phyloP scores from a whole-genome alignment of 1,140 invertebrate species.

The Papilio aristodemus region DNA sequence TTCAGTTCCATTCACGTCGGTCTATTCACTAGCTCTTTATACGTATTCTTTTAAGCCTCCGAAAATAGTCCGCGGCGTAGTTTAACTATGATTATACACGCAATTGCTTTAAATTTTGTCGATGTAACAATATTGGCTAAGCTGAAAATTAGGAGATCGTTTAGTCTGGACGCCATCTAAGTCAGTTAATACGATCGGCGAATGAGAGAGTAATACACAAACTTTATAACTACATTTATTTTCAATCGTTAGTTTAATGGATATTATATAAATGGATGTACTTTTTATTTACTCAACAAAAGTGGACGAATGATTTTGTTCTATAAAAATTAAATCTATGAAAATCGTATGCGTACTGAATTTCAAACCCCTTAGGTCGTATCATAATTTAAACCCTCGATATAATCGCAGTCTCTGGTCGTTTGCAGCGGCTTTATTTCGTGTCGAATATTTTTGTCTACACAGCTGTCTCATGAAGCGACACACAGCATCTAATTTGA shows the following conservation, averaged over 20 bases:
- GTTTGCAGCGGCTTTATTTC: neutral
- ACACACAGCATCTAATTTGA: neutral
- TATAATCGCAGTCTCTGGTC: neutral
- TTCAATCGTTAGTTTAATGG: too few species aligned
- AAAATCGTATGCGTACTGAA: neutral
- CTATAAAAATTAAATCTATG: neutral
- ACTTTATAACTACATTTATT: too few species aligned
- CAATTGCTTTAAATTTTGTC: conserved; percentile 6
- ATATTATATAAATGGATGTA: too few species aligned
- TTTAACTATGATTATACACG: conserved; percentile 22
- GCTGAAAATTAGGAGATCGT: too few species aligned
- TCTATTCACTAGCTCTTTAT: conserved; percentile 32
- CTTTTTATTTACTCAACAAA: too few species aligned
- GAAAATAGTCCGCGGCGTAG: conserved; percentile 11
- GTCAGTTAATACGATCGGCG: too few species aligned
- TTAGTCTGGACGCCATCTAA: too few species aligned
- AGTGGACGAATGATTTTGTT: too few species aligned
- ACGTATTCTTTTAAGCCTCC: conserved; percentile 8
- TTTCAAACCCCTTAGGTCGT: neutral
- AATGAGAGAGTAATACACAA: too few species aligned
- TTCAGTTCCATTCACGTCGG: conserved; percentile 37
- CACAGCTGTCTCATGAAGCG: neutral
- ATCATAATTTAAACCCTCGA: neutral
- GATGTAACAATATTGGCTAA: too few species aligned
- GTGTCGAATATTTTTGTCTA: neutral